Evolutionary conservation across 2,113 vertebrate genomes (phyloP).

Genomic region (Psittacus erithacus): DNA sequence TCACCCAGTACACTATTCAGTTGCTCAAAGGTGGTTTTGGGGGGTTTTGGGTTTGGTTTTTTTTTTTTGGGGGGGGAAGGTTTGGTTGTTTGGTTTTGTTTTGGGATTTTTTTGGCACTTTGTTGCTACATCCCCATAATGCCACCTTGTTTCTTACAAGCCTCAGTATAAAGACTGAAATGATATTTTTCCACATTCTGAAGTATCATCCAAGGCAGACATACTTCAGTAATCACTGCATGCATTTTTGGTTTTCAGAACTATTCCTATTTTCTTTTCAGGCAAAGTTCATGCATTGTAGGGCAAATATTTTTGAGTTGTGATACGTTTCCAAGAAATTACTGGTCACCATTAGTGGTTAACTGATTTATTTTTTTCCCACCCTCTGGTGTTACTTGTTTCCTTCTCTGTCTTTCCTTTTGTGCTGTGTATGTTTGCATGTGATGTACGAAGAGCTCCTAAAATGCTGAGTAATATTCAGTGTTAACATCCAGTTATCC

Average conservation of each 20-base stretch:
- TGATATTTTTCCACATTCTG: not conserved
- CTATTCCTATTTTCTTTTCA: not conserved
- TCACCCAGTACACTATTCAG: not conserved
- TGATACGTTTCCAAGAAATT: not conserved
- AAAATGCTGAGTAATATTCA: not conserved
- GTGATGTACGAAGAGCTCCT: accelerated
- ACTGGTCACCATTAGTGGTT: not conserved
- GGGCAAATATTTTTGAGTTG: not conserved
- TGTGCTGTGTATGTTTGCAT: not conserved
- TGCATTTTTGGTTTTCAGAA: not conserved
- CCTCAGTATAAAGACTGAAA: not conserved
- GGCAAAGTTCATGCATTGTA: not conserved
- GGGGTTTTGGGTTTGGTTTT: too few species aligned
- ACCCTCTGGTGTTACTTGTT: not conserved
- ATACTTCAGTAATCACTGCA: not conserved
- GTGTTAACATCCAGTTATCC: not conserved
- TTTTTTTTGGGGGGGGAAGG: too few species aligned
- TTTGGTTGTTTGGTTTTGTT: not conserved
- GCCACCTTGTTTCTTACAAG: not conserved
- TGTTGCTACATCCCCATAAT: not conserved
- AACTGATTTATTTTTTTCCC: not conserved
- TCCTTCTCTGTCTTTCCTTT: not conserved
- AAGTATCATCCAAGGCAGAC: not conserved
- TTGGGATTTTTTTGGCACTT: not conserved
- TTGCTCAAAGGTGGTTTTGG: not conserved